Percentiles rank a stretch among this genome's conserved stretches.
Evolutionary conservation across 2,797 vertebrate species (phyloP).

Genomic region (Carapus acus): DNA sequence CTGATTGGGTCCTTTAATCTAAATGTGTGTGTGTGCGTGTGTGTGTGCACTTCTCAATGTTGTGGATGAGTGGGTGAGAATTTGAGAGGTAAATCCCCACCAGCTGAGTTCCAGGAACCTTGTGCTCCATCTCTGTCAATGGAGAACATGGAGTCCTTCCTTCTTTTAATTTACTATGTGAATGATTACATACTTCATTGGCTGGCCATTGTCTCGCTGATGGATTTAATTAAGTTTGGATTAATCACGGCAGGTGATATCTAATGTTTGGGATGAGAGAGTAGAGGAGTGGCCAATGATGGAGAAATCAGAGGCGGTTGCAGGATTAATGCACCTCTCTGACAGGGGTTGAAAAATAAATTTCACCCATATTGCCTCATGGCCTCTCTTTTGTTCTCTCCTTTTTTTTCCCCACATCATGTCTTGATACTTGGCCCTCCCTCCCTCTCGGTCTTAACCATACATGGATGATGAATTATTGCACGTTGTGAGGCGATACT

Average conservation of each 20-base stretch:
- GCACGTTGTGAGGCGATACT: conserved; percentile 24
- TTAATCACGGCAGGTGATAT: conserved; percentile 97
- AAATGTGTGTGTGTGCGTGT: neutral
- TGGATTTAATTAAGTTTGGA: conserved; percentile 99
- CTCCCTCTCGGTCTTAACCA: conserved; percentile 35
- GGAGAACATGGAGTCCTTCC: conserved; percentile 56
- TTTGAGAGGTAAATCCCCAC: conserved; percentile 27
- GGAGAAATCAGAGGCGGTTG: conserved; percentile 66
- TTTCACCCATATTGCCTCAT: conserved; percentile 65
- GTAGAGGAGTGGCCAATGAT: conserved; percentile 45
- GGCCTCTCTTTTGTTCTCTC: conserved; percentile 57
- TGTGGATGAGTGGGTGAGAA: too few relatives aligned
- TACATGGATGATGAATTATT: conserved; percentile 53
- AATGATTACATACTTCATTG: conserved; percentile 99
- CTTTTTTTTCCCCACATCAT: conserved; percentile 61
- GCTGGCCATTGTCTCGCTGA: conserved; percentile 95
- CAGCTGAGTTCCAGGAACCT: conserved; percentile 61
- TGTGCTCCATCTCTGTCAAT: conserved; percentile 87
- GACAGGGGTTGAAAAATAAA: conserved; percentile 73
- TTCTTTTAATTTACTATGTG: conserved; percentile 95
- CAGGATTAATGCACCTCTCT: conserved; percentile 85
- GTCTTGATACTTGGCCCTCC: conserved; percentile 23
- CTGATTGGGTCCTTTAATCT: too few relatives aligned
- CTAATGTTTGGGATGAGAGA: conserved; percentile 87
- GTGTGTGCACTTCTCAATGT: conserved; percentile 16